Percentiles rank a stretch among this genome's conserved stretches.
phyloP scores from a whole-genome alignment of 1,140 invertebrate genomes.

The Phymorhynchus buccinoides region DNA sequence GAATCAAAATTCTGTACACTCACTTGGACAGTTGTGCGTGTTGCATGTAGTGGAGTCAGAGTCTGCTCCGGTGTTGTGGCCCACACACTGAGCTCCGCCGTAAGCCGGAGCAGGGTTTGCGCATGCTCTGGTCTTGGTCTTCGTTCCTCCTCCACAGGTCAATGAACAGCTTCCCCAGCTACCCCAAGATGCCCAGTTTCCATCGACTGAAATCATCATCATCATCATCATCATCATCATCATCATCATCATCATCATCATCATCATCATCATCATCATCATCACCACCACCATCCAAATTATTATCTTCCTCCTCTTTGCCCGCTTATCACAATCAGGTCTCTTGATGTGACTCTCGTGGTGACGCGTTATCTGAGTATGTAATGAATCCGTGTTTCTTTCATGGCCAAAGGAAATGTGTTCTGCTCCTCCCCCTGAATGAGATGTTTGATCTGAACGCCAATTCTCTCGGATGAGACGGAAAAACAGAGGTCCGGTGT shows the following conservation, averaged over 20 bases:
- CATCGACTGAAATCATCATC: constrained; percentile 44
- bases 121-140: constrained; percentile 55
- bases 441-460: too few relatives aligned
- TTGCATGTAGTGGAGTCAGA: not conserved
- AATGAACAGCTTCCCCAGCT: constrained; percentile 56
- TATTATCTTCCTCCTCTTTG: not conserved
- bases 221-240: constrained; percentile 26
- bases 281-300: not conserved
- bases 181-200: constrained; percentile 61
- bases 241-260: constrained; percentile 29
- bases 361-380: too few relatives aligned
- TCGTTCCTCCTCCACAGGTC: constrained; percentile 58
- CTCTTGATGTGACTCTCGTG: too few relatives aligned
- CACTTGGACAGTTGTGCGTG: not conserved
- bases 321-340: not conserved
- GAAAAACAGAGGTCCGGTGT: too few relatives aligned
- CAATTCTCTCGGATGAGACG: too few relatives aligned
- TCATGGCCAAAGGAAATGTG: too few relatives aligned
- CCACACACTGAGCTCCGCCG: not conserved
- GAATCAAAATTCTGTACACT: too few relatives aligned
- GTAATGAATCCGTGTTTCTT: too few relatives aligned
- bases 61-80: not conserved
- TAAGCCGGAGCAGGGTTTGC: constrained; percentile 61
- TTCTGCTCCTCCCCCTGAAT: too few relatives aligned
- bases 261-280: constrained; percentile 11